Percentiles rank a stretch among this genome's conserved stretches.
phyloP scores from a whole-genome alignment of 2,888 invertebrate species.

The Hyppa rectilinea region DNA sequence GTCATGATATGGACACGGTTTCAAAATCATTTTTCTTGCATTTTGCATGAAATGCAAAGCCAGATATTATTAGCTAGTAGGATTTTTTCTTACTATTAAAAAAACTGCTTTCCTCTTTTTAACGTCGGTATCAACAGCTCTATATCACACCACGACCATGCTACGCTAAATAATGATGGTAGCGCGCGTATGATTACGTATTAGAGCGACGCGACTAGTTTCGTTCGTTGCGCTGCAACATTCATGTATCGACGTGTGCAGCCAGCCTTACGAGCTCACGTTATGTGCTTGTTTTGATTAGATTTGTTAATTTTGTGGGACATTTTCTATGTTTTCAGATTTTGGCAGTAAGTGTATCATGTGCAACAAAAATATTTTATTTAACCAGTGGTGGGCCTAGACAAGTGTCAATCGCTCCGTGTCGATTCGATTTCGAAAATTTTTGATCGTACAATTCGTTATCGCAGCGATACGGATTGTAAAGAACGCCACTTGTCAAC shows the following conservation, averaged over 20 bases:
- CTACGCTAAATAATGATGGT: slow-evolving; percentile 80
- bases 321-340: not conserved
- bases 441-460: too few species aligned
- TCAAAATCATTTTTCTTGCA: not conserved
- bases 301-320: slow-evolving; percentile 24
- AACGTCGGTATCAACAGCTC: slow-evolving; percentile 72
- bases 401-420: too few species aligned
- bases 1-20: too few species aligned
- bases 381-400: too few species aligned
- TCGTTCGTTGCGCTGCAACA: slow-evolving; percentile 72
- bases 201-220: slow-evolving; percentile 76
- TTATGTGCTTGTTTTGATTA: slow-evolving; percentile 32
- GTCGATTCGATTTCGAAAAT: too few species aligned
- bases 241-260: slow-evolving; percentile 63
- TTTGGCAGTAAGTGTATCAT: not conserved
- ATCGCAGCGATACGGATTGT: too few species aligned
- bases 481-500: too few species aligned
- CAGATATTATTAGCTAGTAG: too few species aligned
- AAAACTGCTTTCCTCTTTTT: not conserved
- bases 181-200: slow-evolving; percentile 82
- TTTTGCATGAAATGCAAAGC: not conserved
- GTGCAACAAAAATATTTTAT: too few species aligned
- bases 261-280: slow-evolving; percentile 47
- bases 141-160: slow-evolving; percentile 54
- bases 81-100: not conserved